phyloP scores from a whole-genome alignment of 2,888 invertebrate species.

The Microplitis deprimator region DNA sequence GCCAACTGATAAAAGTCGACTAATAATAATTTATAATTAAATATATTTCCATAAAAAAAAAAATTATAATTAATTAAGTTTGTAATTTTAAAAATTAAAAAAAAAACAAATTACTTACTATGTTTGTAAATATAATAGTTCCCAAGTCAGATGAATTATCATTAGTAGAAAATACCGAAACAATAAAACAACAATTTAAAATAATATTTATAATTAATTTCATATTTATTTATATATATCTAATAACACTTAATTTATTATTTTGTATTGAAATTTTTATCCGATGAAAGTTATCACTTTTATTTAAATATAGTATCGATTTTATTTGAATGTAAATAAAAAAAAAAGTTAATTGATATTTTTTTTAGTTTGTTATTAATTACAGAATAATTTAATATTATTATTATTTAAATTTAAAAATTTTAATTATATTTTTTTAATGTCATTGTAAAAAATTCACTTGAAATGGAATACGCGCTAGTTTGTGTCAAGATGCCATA shows the following conservation, averaged over 20 bases:
- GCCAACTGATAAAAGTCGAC: not conserved
- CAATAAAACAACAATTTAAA: not conserved
- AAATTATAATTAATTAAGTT: slow-evolving; percentile 62
- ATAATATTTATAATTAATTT: not conserved
- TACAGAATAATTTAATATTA: not conserved
- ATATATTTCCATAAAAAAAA: not conserved
- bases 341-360: not conserved
- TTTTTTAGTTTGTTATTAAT: not conserved
- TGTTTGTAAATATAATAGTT: slow-evolving; percentile 62
- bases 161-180: not conserved
- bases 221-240: not conserved
- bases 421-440: not conserved
- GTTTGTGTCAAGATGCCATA: not conserved
- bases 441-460: not conserved
- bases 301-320: not conserved
- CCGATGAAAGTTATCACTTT: not conserved
- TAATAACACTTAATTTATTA: not conserved
- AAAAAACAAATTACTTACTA: slow-evolving; percentile 60
- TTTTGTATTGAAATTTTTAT: not conserved
- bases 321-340: not conserved
- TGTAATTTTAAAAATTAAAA: slow-evolving; percentile 47
- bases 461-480: not conserved
- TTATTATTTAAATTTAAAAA: not conserved
- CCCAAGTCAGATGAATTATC: slow-evolving; percentile 52
- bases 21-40: not conserved